Evolutionary conservation across 2,888 invertebrate genomes (phyloP), one percentile per base, ranked within the genome.

Genomic region (Drosophila limbata): DNA sequence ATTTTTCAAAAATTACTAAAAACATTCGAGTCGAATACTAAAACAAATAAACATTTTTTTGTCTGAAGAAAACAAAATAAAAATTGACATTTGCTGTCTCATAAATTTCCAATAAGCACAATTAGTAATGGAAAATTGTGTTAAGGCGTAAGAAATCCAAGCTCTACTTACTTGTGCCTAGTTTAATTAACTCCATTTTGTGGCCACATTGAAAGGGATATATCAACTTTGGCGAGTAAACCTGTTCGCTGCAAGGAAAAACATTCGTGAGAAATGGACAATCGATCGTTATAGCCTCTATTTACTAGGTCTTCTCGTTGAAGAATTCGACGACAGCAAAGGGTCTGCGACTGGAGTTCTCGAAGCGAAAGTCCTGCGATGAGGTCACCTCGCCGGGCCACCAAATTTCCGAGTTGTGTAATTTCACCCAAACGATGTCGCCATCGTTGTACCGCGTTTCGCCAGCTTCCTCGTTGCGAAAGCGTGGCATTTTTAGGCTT

Each of bases 371-470:
- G 89, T 96, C 96, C 79, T 95, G 94, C 59, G 94, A 93, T 72
- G 94, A 94, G 48, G 94, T 94, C 69, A 97, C 96, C 92, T 96
- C 95, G 11, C 96, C 97, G 28, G 97, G 97, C 97, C 97, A 97
- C 96, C 97, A 97, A 87, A 95, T 95, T 47, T 84, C 84, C 1
- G 77, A 68, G 42, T 95, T 94, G 40, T 96, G 95, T 72, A 97
- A 92, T 92, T 97, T 97, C 19, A 97, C 96, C 97, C 97, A 97
- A 73, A 97, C 97, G 85, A 97, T 94, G 88, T 97, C 96, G 57
- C 96, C 96, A 83, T 95, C 95, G 84, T 94, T 93, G 93, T 91
- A 92, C 9, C 59, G 50, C 4, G 55, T 40, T 44, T 52, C 39
- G 4, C 40, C 61, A 8, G 28, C 0, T 13, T 67, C 67, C 1